Evolutionary conservation across 2,113 vertebrate species (phyloP), one percentile per base, ranked within the genome.

Genomic region (Eubucco bourcierii): DNA sequence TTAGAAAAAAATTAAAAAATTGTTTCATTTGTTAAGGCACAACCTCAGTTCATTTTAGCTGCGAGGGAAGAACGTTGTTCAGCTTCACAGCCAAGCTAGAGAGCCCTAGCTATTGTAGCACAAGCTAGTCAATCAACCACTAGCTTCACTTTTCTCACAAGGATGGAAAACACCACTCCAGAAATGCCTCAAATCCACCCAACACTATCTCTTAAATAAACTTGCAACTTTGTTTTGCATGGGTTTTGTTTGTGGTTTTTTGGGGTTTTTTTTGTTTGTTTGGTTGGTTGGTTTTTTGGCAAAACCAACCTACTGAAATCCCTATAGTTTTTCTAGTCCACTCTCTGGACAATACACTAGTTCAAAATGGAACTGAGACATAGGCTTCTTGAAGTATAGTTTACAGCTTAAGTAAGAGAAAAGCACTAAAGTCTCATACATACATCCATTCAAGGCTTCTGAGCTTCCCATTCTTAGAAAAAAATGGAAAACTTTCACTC

Each of bases 61-160:
- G n/a, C 0, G 1, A 55, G n/a, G 12, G 33, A 72, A 76, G 29
- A 53, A 4, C 3, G 44, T 7, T 2, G 0, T 73, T 63, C 16
- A 66, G 24, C 39, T 52, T 63, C 28, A 58, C 34, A 70, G 33
- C 9, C 58, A 46, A 61, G 20, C 17, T 25, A 15, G 8, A 31
- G 16, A 83, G 2, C 9, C 9, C 7, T 28, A 72, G 28, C 47
- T 61, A 52, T 23, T 23, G 18, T 52, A 24, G 50, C 50, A 52
- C 23, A 25, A 52, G 50, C 50, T 52, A 52, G 50, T 52, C 50
- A 24, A 52, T 52, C 50, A 52, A 25, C 1, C 9, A 10, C 6
- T 31, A 67, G 31, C 47, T 66, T 33, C 15, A 10, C 41, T 28
- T n/a, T 4, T 15, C 24, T 56, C 34, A 15, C 25, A 58, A 34